A percentile compares a stretch with the other conserved stretches of the same genome.
Conservation (phyloP, 2,888 invertebrate genomes). For the Argyra leucocephala region DNA sequence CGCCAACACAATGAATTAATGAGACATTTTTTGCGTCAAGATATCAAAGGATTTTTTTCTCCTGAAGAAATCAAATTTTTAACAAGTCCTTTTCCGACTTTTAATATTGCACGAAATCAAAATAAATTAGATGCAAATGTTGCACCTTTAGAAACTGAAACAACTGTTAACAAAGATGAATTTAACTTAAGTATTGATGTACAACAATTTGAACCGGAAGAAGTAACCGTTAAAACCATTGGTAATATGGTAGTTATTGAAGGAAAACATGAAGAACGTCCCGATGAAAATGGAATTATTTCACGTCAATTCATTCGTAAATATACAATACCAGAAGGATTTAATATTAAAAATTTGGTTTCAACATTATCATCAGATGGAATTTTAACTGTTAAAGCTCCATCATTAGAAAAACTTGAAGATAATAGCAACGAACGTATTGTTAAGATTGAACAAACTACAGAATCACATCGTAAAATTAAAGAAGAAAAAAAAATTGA, state of each 20-base stretch:
- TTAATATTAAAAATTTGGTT: slow-evolving; percentile 59
- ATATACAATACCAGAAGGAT: slow-evolving; percentile 65
- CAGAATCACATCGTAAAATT: slow-evolving; percentile 45
- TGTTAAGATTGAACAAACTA: slow-evolving; percentile 54
- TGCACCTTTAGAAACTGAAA: slow-evolving; percentile 48
- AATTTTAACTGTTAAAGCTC: slow-evolving; percentile 58
- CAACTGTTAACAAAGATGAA: slow-evolving; percentile 51
- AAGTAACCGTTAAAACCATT: slow-evolving; percentile 66
- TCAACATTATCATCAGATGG: slow-evolving; percentile 68
- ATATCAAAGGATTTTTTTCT: slow-evolving; percentile 27
- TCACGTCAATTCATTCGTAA: slow-evolving; percentile 51
- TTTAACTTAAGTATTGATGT: slow-evolving; percentile 67
- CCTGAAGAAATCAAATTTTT: slow-evolving; percentile 36
- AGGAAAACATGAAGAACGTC: slow-evolving; percentile 67
- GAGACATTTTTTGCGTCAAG: slow-evolving; percentile 26
- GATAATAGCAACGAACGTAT: slow-evolving; percentile 40
- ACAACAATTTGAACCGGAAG: slow-evolving; percentile 67
- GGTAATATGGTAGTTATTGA: slow-evolving; percentile 64
- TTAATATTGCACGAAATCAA: slow-evolving; percentile 18
- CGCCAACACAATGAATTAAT: slow-evolving; percentile 33
- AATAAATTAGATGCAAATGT: slow-evolving; percentile 39
- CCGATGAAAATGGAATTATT: slow-evolving; percentile 63
- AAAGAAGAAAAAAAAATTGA: slow-evolving; percentile 33
- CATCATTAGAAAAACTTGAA: slow-evolving; percentile 40
- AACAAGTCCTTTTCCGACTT: slow-evolving; percentile 26